These are phyloP conservation scores for Gallinago undulata DNA, from an alignment of 2,113 vertebrate species.

Conservation along the genomic window DNA sequence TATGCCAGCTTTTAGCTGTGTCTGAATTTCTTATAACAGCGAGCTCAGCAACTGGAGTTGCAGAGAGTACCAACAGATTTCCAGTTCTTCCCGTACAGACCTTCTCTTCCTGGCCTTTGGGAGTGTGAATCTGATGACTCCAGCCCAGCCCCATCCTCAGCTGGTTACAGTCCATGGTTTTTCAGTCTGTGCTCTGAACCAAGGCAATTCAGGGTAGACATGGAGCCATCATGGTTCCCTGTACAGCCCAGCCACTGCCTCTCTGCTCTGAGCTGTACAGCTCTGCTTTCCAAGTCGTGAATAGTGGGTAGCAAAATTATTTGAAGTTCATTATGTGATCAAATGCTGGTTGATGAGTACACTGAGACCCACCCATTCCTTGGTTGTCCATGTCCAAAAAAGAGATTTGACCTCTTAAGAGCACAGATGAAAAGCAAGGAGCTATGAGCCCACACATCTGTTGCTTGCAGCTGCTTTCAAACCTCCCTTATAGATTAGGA, in stretches of 20 bases:
- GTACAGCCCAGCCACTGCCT: neutral
- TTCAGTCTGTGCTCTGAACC: neutral
- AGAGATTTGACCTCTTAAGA: neutral
- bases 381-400: neutral
- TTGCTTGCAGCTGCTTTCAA: neutral
- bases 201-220: neutral
- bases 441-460: neutral
- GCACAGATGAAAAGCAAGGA: neutral
- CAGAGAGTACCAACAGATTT: neutral
- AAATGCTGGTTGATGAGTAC: neutral
- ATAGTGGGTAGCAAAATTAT: neutral
- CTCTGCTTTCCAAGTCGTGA: neutral
- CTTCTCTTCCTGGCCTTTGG: neutral
- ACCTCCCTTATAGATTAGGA: neutral
- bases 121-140: neutral
- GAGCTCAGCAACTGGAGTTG: neutral
- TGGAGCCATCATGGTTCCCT: accelerated
- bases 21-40: neutral
- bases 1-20: neutral
- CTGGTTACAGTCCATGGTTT: neutral
- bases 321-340: neutral
- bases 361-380: neutral
- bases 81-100: neutral
- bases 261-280: neutral
- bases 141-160: neutral